A percentile compares a stretch with the other conserved stretches of the same genome.
phyloP scores from a whole-genome alignment of 30 jellyfish, hydroid and myxozoan genomes.

The Chironex yamaguchii region DNA sequence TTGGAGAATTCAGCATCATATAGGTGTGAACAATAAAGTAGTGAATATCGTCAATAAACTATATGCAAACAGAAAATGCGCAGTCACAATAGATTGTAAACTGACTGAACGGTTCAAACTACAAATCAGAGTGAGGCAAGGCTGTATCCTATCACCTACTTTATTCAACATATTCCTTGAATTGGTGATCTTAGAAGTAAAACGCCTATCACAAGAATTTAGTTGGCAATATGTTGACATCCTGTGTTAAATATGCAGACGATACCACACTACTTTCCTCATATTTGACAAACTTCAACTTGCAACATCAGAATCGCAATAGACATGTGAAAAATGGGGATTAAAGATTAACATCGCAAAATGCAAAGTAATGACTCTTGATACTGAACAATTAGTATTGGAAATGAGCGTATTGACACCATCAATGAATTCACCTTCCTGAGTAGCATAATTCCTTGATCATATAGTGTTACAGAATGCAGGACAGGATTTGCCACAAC shows the following conservation, averaged over 20 bases:
- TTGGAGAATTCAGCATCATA: too few species aligned
- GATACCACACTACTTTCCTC: slow-evolving; percentile 32
- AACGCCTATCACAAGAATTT: too few species aligned
- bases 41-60: slow-evolving; percentile 14
- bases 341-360: slow-evolving; percentile 41
- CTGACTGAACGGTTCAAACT: slow-evolving; percentile 62
- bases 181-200: slow-evolving; percentile 48
- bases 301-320: slow-evolving; percentile 17
- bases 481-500: slow-evolving; percentile 29
- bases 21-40: slow-evolving; percentile 14
- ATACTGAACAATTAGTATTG: neutral
- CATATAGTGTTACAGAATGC: neutral
- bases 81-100: slow-evolving; percentile 35
- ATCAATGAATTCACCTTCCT: slow-evolving; percentile 45
- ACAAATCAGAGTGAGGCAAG: slow-evolving; percentile 57
- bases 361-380: slow-evolving; percentile 48
- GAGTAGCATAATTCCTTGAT: slow-evolving; percentile 11
- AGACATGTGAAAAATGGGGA: slow-evolving; percentile 53
- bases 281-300: slow-evolving; percentile 21
- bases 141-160: slow-evolving; percentile 58
- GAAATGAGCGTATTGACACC: slow-evolving; percentile 22
- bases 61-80: slow-evolving; percentile 39
- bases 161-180: slow-evolving; percentile 63
- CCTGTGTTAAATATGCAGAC: slow-evolving; percentile 54
- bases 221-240: neutral